Evolutionary conservation across 2,888 invertebrate species (phyloP), one percentile per base, ranked within the genome.

Genomic region (Synergus itoensis): DNA sequence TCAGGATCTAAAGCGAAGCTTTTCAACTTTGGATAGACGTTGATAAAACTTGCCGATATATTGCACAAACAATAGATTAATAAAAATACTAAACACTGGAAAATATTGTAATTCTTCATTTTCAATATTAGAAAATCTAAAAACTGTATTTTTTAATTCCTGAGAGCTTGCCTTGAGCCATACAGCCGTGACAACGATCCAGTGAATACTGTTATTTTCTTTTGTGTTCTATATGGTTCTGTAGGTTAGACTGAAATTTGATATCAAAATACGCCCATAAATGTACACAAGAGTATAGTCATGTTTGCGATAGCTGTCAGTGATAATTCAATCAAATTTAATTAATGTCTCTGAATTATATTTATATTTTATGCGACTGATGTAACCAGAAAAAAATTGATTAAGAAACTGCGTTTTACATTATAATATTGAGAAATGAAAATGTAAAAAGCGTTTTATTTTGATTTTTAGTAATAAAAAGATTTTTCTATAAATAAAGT

Each of bases 21-120:
- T 60, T 87, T 90, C 3, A 90, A 53, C 78, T 87, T 89, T 1
- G 92, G 91, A 86, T 92, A 92, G 43, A 85, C 82, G 79, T 86
- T 85, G 11, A 65, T 82, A 48, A 85, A 85, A 21, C 77, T 84
- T 11, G 18, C 57, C 7, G 28, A 53, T 53, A n/a, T n/a, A 48
- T 53, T 36, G 16, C n/a, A 36, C 9, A 28, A 1, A 4, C 16
- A 53, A 73, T 8, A 53, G 11, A 73, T 36, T 73, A 48, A 11
- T n/a, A 73, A n/a, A 28, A 73, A 73, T 36, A 36, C 9, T 8
- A 64, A 14, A n/a, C n/a, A 40, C 4, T 64, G n/a, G 3, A 73
- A 5, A 11, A 53, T 53, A 48, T 14, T 8, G 48, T 21, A 18
- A 18, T 73, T 2, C 28, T 73, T 14, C 73, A 73, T 73, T 73